Evolutionary conservation across 2,888 invertebrate species (phyloP).

Genomic region (Camponotus fellah): DNA sequence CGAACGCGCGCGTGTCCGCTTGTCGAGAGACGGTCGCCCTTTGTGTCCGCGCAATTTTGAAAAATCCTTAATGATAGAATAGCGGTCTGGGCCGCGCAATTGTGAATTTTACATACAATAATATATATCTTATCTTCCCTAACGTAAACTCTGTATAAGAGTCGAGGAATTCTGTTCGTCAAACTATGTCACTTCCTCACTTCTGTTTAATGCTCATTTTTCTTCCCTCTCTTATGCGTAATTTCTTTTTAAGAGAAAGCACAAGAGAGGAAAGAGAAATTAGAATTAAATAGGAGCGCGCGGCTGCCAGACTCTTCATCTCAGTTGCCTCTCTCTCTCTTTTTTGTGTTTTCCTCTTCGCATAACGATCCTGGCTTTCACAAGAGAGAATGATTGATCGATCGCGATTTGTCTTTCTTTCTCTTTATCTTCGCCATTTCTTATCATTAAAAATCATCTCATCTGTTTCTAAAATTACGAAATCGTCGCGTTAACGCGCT

Average conservation of each 20-base stretch:
- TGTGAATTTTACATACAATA: constrained; percentile 81
- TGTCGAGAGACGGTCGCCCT: constrained; percentile 57
- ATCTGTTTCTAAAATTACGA: constrained; percentile 26
- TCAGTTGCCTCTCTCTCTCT: constrained; percentile 59
- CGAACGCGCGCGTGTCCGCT: constrained; percentile 24
- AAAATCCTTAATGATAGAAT: constrained; percentile 80
- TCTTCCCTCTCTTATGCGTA: constrained; percentile 52
- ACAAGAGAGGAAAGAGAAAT: too few species aligned
- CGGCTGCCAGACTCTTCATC: constrained; percentile 13
- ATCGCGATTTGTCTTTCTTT: background rate
- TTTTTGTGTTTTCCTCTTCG: constrained; percentile 19
- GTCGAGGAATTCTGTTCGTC: constrained; percentile 70
- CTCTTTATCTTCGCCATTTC: background rate
- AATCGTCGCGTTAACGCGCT: constrained; percentile 16
- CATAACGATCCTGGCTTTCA: constrained; percentile 66
- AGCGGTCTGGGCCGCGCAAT: constrained; percentile 76
- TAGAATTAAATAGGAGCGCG: background rate
- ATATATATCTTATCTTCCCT: constrained; percentile 77
- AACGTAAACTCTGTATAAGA: constrained; percentile 80
- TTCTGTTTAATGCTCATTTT: constrained; percentile 62
- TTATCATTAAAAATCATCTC: background rate
- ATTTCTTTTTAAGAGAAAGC: constrained; percentile 18
- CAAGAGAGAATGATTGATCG: constrained; percentile 21
- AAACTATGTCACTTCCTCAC: constrained; percentile 71
- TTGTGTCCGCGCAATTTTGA: constrained; percentile 74